Conservation (phyloP, 2,888 invertebrate genomes). For the Coelinius sp. region DNA sequence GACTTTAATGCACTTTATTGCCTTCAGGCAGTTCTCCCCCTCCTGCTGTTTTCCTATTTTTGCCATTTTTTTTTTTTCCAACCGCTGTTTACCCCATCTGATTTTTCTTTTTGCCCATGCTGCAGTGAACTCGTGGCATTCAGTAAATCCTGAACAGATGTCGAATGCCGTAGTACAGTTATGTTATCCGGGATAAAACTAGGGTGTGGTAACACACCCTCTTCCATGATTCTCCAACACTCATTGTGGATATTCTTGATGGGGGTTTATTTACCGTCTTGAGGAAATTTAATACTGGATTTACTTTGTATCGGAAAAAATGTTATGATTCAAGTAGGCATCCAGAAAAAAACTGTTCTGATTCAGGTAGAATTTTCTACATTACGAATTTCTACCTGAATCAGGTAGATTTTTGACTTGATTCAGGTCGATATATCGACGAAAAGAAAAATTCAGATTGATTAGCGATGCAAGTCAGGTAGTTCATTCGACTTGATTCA, state of each 20-base stretch:
- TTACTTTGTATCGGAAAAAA: background rate
- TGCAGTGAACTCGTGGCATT: constrained; percentile 17
- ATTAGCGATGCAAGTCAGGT: no score
- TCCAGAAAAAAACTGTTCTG: no score
- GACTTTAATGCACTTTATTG: constrained; percentile 31
- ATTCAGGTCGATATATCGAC: no score
- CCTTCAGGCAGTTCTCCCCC: background rate
- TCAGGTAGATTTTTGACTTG: no score
- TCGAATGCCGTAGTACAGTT: constrained; percentile 18
- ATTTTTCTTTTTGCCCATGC: background rate
- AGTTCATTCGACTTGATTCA: no score
- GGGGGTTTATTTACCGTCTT: background rate
- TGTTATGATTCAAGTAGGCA: no score
- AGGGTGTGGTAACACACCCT: constrained; percentile 16
- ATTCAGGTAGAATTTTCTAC: no score
- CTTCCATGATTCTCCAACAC: background rate
- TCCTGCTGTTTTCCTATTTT: background rate
- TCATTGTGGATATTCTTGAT: background rate
- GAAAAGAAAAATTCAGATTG: no score
- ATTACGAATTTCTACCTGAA: no score
- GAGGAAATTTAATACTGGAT: background rate
- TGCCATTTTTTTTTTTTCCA: background rate
- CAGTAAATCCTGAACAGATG: constrained; percentile 24
- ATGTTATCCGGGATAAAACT: constrained; percentile 22
- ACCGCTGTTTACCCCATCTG: background rate